Base-by-base conservation (phyloP, 2,797 vertebrate genomes). In the Tadarida brasiliensis region DNA sequence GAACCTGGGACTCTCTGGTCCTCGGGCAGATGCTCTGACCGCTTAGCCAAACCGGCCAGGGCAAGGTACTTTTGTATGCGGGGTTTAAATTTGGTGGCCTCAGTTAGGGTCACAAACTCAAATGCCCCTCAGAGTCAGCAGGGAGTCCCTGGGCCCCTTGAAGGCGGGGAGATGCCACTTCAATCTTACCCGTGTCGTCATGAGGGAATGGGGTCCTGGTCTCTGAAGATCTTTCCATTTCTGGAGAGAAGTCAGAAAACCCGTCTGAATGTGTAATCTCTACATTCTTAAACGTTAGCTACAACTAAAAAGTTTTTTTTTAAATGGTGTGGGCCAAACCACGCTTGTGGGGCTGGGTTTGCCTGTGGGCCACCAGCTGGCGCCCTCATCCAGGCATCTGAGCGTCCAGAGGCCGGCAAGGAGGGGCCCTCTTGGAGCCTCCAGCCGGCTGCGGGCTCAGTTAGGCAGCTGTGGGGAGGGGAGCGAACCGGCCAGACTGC, bases 251-350 rank as follows among this genome's bases (percentile, higher is more conserved):
- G 82, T 26, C 76, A 59, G 81, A 49, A 57, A 57, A 28, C 59
- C 56, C 63, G 39, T 81, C 57, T 87, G 51, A 26, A 67, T 54
- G 28, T 10, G 70, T 65, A 49, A 78, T 81, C 76, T 59, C 59
- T 59, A 16, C 78, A n/a, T 87, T 54, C 56, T 90, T 94, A 24
- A 73, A 57, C 70, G 54, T 93, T 59, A 78, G 56, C 70, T 78
- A 59, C 44, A 54, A 54, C 49, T 88, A 14, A 54, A 33, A 17
- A 28, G 20, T 33, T 63, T 19, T 16, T 39, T 51, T 26, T 78
- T 57, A 1, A 49, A 63, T 20, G 11, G 17, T 16, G 47, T 57
- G 68, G 33, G 85, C 51, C 33, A 44, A 67, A 35, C 33, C 12
- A 2, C 4, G 11, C 78, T 56, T 67, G 16, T 19, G 26, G 63